Evolutionary conservation across 2,797 vertebrate genomes (phyloP).

Genomic region (Paramormyrops hopkinsi): DNA sequence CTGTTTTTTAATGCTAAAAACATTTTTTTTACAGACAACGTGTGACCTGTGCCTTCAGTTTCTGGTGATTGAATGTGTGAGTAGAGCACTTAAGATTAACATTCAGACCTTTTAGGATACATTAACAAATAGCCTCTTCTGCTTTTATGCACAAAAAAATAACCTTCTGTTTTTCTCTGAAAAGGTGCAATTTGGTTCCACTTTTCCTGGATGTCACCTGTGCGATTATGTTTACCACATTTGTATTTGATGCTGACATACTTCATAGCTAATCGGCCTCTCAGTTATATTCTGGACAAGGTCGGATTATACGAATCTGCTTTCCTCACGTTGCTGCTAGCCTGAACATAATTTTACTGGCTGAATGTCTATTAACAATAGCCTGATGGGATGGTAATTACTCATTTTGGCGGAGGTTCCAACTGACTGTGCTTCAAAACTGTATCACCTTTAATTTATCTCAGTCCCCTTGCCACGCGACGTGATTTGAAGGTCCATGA

Average conservation of each 20-base stretch:
- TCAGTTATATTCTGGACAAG: not conserved
- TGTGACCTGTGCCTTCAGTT: not conserved
- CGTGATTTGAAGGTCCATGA: not conserved
- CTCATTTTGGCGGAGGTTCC: slow-evolving; percentile 13
- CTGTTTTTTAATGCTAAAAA: not conserved
- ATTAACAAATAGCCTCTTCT: not conserved
- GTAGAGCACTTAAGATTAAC: not conserved
- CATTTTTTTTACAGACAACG: not conserved
- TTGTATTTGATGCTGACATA: not conserved
- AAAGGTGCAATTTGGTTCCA: not conserved
- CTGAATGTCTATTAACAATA: slow-evolving; percentile 18
- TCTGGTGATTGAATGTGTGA: not conserved
- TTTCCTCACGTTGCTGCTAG: not conserved
- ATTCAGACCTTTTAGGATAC: not conserved
- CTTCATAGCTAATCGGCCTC: not conserved
- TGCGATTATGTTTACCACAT: not conserved
- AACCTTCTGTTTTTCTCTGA: not conserved
- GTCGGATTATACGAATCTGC: not conserved
- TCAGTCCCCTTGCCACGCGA: not conserved
- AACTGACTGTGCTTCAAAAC: slow-evolving; percentile 9
- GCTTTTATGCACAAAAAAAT: not conserved
- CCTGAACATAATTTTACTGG: not conserved
- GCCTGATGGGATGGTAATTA: slow-evolving; percentile 15
- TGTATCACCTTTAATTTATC: slow-evolving; percentile 21
- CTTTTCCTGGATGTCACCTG: not conserved